These are phyloP conservation scores for Sebastes minor DNA, from an alignment of 2,797 vertebrate species.

Conservation along the genomic window DNA sequence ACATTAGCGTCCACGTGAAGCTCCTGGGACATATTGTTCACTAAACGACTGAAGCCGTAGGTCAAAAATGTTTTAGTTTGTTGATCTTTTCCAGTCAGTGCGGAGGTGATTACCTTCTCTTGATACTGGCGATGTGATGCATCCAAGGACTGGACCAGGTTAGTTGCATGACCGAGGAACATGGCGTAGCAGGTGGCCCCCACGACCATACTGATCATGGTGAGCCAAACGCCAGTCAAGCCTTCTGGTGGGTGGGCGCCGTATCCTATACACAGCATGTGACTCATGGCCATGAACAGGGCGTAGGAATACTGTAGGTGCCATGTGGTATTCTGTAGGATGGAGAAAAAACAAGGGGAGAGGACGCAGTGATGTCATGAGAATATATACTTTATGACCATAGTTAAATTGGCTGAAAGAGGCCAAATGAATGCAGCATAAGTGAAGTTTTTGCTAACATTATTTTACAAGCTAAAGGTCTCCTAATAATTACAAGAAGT, in stretches of 20 bases:
- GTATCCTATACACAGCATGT: conserved; percentile 97
- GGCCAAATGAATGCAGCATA: neutral
- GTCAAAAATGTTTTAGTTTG: conserved; percentile 18
- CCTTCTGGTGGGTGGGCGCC: conserved; percentile 91
- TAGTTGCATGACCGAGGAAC: conserved; percentile 95
- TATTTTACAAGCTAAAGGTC: neutral
- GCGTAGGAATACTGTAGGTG: conserved; percentile 94
- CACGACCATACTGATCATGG: conserved; percentile 95
- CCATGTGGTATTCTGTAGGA: conserved; percentile 91
- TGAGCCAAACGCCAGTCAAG: conserved; percentile 90
- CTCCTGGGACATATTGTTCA: conserved; percentile 22
- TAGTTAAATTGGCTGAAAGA: neutral
- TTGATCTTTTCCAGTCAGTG: neutral
- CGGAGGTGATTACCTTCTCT: conserved; percentile 87
- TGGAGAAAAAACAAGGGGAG: neutral
- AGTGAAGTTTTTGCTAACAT: neutral
- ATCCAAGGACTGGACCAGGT: conserved; percentile 93
- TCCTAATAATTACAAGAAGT: neutral
- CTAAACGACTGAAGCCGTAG: conserved; percentile 1
- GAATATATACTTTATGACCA: neutral
- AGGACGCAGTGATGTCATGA: neutral
- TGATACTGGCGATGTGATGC: conserved; percentile 96
- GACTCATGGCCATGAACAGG: conserved; percentile 96
- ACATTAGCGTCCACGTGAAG: conserved; percentile 40
- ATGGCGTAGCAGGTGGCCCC: conserved; percentile 97